phyloP scores from a whole-genome alignment of 2,888 invertebrate genomes.

The Seira musarum region DNA sequence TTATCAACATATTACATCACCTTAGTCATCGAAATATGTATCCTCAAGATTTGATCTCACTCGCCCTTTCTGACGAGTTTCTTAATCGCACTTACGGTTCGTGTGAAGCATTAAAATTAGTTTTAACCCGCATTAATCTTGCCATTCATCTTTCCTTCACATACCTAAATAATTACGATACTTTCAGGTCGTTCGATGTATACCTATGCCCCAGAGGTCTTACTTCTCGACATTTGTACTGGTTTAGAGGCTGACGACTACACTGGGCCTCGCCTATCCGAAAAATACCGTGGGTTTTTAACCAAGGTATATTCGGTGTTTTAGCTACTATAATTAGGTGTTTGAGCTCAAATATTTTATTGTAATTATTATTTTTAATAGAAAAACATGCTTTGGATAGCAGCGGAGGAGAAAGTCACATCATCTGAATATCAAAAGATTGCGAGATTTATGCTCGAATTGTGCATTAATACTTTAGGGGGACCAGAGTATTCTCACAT shows the following conservation, averaged over 20 bases:
- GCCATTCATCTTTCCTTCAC: neutral
- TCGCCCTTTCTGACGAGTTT: constrained; percentile 44
- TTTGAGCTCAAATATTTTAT: no score
- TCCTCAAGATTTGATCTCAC: constrained; percentile 76
- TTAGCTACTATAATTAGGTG: no score
- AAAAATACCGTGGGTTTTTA: constrained; percentile 43
- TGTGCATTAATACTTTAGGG: constrained; percentile 33
- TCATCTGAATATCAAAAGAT: constrained; percentile 45
- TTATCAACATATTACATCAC: constrained; percentile 78
- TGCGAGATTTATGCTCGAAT: constrained; percentile 39
- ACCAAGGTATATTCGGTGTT: constrained; percentile 38
- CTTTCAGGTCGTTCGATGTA: constrained; percentile 47
- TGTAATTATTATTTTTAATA: neutral
- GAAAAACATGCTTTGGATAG: constrained; percentile 40
- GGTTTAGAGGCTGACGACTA: constrained; percentile 42
- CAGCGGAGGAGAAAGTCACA: constrained; percentile 33
- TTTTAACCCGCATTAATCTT: neutral
- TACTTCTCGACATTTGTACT: constrained; percentile 42
- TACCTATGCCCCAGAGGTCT: constrained; percentile 42
- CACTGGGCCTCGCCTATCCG: constrained; percentile 39
- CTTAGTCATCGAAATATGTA: constrained; percentile 76
- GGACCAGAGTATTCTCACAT: constrained; percentile 49
- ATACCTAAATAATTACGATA: neutral
- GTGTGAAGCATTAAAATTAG: neutral
- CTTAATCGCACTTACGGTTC: constrained; percentile 42